Evolutionary conservation across 2,113 vertebrate genomes (phyloP).

Genomic region (Machaerirhynchus nigripectus): DNA sequence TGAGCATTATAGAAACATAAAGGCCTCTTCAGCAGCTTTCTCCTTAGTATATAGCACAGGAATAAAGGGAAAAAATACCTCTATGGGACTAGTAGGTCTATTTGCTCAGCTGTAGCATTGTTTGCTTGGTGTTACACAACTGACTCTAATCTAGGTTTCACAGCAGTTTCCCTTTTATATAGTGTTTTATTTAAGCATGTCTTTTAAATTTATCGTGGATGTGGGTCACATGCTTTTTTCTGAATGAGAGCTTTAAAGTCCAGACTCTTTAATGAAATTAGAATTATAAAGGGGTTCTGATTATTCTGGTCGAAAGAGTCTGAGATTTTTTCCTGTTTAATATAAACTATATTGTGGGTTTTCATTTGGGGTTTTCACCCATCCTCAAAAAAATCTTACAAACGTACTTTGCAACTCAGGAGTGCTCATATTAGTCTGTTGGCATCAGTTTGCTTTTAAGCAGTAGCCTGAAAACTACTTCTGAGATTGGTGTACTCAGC

Average conservation of each 20-base stretch:
- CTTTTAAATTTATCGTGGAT: neutral
- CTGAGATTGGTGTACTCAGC: neutral
- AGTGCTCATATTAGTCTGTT: neutral
- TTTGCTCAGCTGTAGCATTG: neutral
- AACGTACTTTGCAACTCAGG: neutral
- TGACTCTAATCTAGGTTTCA: neutral
- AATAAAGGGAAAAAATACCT: neutral
- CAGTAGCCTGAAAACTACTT: neutral
- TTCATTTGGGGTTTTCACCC: neutral
- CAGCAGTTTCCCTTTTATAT: neutral
- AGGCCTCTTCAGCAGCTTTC: neutral
- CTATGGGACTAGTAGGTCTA: neutral
- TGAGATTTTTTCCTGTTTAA: neutral
- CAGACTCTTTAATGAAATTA: neutral
- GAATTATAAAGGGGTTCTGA: neutral
- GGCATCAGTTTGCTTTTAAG: constrained; percentile 41
- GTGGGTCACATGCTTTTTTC: neutral
- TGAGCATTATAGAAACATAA: neutral
- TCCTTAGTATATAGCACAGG: neutral
- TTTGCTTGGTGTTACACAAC: neutral
- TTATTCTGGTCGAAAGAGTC: neutral
- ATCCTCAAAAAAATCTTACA: neutral
- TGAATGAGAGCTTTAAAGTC: neutral
- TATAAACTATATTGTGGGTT: neutral
- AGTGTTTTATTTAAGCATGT: neutral